These are phyloP conservation scores for Cavia porcellus DNA, from an alignment of 2,113 vertebrate genomes.

Conservation along the genomic window DNA sequence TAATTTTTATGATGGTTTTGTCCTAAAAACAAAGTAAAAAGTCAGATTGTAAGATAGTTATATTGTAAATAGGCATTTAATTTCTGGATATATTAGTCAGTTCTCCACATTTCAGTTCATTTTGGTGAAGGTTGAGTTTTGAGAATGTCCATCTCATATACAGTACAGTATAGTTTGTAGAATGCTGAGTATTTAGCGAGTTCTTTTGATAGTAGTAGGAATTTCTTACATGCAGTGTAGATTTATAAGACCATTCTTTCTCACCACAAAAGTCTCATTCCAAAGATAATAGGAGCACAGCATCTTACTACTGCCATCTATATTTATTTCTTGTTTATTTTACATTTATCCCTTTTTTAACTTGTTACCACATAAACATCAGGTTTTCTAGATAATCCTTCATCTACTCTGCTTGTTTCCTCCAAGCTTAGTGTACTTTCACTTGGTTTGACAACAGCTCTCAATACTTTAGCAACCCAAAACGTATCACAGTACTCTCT, in stretches of 20 bases:
- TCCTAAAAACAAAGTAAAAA: not conserved
- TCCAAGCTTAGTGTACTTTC: not conserved
- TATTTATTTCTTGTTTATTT: not conserved
- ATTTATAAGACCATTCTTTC: slow-evolving; percentile 29
- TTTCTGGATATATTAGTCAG: slow-evolving; percentile 18
- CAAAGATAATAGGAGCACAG: not conserved
- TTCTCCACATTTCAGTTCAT: not conserved
- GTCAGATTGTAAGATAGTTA: not conserved
- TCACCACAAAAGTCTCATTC: not conserved
- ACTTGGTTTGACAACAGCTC: not conserved
- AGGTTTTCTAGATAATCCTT: not conserved
- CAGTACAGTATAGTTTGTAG: not conserved
- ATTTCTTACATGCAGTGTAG: not conserved
- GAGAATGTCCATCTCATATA: not conserved
- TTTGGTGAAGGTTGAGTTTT: slow-evolving; percentile 37
- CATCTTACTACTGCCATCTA: not conserved
- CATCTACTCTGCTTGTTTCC: not conserved
- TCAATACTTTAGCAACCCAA: not conserved
- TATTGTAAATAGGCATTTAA: not conserved
- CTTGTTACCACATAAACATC: not conserved
- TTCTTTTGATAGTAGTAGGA: slow-evolving; percentile 2
- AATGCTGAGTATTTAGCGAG: not conserved
- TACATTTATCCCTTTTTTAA: not conserved
- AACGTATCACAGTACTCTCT: not conserved
- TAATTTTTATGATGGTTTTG: slow-evolving; percentile 36